A percentile compares a stretch with the other conserved stretches of the same genome.
phyloP scores from a whole-genome alignment of 2,888 invertebrate species.

The Blastobasis lacticolella region DNA sequence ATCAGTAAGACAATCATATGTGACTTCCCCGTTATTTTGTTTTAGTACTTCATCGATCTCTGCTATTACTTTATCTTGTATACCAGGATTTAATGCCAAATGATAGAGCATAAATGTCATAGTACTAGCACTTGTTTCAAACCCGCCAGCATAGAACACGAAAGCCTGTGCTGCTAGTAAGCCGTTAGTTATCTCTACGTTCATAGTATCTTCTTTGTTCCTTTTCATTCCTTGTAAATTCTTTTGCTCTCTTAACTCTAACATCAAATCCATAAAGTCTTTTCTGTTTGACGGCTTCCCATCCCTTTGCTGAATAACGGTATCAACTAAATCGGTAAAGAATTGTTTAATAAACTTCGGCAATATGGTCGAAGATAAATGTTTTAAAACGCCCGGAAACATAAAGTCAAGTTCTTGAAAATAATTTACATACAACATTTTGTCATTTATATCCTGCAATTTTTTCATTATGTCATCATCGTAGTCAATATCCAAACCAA shows the following conservation, averaged over 20 bases:
- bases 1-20: slow-evolving; percentile 35
- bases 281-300: slow-evolving; percentile 28
- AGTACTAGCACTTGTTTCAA: slow-evolving; percentile 47
- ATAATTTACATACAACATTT: neutral
- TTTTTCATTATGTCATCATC: neutral
- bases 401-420: neutral
- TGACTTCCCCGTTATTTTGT: slow-evolving; percentile 29
- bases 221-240: slow-evolving; percentile 19
- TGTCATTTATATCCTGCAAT: neutral
- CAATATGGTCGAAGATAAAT: too few relatives aligned
- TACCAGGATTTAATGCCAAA: slow-evolving; percentile 36
- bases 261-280: slow-evolving; percentile 42
- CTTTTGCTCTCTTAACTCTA: slow-evolving; percentile 29
- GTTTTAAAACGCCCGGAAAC: neutral
- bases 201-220: slow-evolving; percentile 9
- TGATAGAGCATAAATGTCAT: slow-evolving; percentile 39
- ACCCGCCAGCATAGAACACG: slow-evolving; percentile 46
- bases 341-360: too few relatives aligned
- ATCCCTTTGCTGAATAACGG: slow-evolving; percentile 29
- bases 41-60: slow-evolving; percentile 36
- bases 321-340: slow-evolving; percentile 25
- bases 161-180: slow-evolving; percentile 33
- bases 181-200: slow-evolving; percentile 26
- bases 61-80: slow-evolving; percentile 32
- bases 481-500: slow-evolving; percentile 33